A percentile compares a stretch with the other conserved stretches of the same genome.
phyloP scores from a whole-genome alignment of 2,113 vertebrate genomes.

The Polypterus bichir region DNA sequence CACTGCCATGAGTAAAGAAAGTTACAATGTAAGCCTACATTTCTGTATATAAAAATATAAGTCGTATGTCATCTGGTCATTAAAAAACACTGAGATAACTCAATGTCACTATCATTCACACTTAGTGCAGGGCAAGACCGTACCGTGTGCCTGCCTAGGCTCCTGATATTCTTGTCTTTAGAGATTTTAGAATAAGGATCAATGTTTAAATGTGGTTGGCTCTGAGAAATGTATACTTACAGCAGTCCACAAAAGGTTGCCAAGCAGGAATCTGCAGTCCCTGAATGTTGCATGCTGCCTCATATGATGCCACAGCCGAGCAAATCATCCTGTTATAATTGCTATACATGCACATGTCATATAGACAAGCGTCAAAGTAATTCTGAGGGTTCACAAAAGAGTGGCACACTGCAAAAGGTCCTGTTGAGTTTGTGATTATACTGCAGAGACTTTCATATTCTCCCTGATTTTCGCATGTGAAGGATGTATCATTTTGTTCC shows the following conservation, averaged over 20 bases:
- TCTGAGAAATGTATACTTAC: constrained; percentile 19
- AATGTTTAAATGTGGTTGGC: too few species aligned
- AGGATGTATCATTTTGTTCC: too few species aligned
- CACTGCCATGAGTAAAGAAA: too few species aligned
- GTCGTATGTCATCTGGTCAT: too few species aligned
- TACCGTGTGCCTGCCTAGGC: too few species aligned
- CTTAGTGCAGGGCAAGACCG: too few species aligned
- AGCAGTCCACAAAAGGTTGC: constrained; percentile 23
- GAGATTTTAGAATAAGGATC: too few species aligned
- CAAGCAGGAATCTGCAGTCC: constrained; percentile 26
- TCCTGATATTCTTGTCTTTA: too few species aligned
- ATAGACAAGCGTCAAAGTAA: constrained; percentile 29
- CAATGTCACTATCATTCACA: too few species aligned
- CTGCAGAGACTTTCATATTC: constrained; percentile 33
- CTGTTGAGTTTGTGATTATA: constrained; percentile 29
- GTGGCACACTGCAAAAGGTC: constrained; percentile 32
- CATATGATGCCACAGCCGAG: constrained; percentile 30
- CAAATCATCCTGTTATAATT: constrained; percentile 31
- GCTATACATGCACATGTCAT: constrained; percentile 34
- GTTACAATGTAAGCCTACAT: too few species aligned
- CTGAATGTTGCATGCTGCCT: constrained; percentile 22
- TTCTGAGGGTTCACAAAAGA: constrained; percentile 16
- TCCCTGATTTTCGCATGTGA: neutral
- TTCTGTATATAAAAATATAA: too few species aligned
- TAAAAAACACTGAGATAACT: too few species aligned